Conservation (phyloP, 2,113 vertebrate species). For the Xiphorhynchus elegans region DNA sequence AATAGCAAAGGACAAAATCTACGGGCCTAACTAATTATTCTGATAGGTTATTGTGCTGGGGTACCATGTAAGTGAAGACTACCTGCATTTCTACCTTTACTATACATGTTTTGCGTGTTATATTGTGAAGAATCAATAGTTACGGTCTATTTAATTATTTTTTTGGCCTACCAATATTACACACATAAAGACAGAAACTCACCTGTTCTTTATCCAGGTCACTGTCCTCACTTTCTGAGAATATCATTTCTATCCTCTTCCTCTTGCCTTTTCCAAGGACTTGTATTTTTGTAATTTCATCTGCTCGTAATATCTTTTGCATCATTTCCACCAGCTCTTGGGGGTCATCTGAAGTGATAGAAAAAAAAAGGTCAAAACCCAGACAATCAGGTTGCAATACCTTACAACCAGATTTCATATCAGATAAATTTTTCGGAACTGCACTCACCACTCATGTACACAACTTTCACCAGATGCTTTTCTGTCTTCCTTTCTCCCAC, state of each 20-base stretch:
- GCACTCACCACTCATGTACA: constrained; percentile 46
- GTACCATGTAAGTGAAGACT: background rate
- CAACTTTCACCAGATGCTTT: constrained; percentile 39
- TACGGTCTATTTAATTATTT: background rate
- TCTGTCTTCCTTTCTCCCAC: constrained; percentile 39
- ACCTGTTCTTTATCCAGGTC: constrained; percentile 70
- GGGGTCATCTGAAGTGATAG: constrained; percentile 48
- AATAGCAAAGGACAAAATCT: background rate
- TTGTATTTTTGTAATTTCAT: constrained; percentile 70
- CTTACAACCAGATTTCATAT: background rate
- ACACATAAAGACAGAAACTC: background rate
- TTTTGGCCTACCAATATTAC: background rate
- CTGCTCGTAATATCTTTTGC: constrained; percentile 69
- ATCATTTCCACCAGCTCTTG: constrained; percentile 70
- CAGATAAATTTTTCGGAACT: background rate
- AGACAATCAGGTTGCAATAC: background rate
- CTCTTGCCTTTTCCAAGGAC: constrained; percentile 75
- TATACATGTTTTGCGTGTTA: background rate
- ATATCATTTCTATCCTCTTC: constrained; percentile 74
- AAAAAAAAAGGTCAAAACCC: constrained; percentile 13
- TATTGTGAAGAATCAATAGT: background rate
- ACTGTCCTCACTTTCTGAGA: constrained; percentile 71
- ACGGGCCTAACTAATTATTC: background rate
- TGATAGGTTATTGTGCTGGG: background rate
- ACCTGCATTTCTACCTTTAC: background rate